phyloP scores from a whole-genome alignment of 2,113 vertebrate genomes.

The Crypturellus undulatus region DNA sequence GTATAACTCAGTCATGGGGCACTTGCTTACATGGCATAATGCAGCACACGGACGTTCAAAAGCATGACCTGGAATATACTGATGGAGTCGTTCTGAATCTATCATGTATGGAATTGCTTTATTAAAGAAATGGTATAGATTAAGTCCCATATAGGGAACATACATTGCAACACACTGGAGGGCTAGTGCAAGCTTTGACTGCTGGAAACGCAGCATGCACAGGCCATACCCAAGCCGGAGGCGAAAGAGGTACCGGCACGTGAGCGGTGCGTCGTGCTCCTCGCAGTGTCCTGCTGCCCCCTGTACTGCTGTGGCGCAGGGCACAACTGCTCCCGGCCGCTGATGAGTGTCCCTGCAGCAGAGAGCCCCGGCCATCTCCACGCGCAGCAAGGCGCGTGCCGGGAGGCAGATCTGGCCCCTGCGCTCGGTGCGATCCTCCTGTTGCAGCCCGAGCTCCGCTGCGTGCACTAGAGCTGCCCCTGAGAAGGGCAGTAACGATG shows the following conservation, averaged over 20 bases:
- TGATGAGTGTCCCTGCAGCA: not conserved
- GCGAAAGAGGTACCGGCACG: no score
- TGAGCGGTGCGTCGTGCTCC: no score
- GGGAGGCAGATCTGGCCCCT: not conserved
- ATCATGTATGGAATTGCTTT: not conserved
- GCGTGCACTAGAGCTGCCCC: no score
- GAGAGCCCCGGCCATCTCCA: not conserved
- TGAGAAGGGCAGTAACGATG: not conserved
- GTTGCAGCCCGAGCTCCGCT: not conserved
- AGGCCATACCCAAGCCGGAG: no score
- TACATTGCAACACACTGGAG: not conserved
- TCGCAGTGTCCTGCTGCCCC: no score
- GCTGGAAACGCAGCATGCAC: not conserved
- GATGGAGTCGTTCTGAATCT: not conserved
- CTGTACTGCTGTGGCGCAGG: no score
- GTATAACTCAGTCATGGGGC: not conserved
- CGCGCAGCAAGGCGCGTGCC: no score
- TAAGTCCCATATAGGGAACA: not conserved
- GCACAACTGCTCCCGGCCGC: no score
- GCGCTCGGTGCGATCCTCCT: fast-evolving
- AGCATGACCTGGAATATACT: not conserved
- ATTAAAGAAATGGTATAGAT: not conserved
- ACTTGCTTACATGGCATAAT: not conserved
- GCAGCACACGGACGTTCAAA: not conserved
- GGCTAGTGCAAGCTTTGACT: not conserved